Evolutionary conservation across 2,113 vertebrate genomes (phyloP), one percentile per base, ranked within the genome.

Genomic region (Lota lota): DNA sequence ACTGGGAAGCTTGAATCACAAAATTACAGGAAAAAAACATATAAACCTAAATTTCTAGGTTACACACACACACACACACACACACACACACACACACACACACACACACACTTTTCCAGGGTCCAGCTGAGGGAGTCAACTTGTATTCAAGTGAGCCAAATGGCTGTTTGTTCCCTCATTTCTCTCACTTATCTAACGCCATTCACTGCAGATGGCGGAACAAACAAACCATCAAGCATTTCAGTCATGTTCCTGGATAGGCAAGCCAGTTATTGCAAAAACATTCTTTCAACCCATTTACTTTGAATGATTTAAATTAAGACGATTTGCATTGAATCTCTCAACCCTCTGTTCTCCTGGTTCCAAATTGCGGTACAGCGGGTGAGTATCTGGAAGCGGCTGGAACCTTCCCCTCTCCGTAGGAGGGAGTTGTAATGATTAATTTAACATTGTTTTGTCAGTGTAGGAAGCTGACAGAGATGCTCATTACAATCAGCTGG

Each of bases 401-500:
- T 54, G 73, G 79, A 76, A 78, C 77, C 72, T 67, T 85, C 64
- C 76, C 79, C 78, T 76, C 83, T 83, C 86, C 82, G 75, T 47
- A 47, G 87, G 87, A 85, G 89, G 89, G 80, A 70, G 59, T 75
- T 82, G 76, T 90, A 85, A 81, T 85, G 78, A 90, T 90, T 91
- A 82, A 91, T 91, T 91, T 92, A 73, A 70, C 66, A 85, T 91
- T 90, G 82, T 91, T 88, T 90, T 89, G 85, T 87, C 79, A 78
- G 81, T 21, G 79, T 86, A 88, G 88, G 90, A 91, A 91, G 85
- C 87, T 14, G 75, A 78, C 83, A 82, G 79, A 88, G 73, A 83
- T 80, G 84, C 85, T 90, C 87, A 88, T 91, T 90, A 90, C 85
- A 92, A 92, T 92, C 90, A 92, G 82, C 77, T 79, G 73, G 79